Evolutionary conservation across 1,140 invertebrate genomes (phyloP).

Genomic region (Dinothrombium tinctorium): DNA sequence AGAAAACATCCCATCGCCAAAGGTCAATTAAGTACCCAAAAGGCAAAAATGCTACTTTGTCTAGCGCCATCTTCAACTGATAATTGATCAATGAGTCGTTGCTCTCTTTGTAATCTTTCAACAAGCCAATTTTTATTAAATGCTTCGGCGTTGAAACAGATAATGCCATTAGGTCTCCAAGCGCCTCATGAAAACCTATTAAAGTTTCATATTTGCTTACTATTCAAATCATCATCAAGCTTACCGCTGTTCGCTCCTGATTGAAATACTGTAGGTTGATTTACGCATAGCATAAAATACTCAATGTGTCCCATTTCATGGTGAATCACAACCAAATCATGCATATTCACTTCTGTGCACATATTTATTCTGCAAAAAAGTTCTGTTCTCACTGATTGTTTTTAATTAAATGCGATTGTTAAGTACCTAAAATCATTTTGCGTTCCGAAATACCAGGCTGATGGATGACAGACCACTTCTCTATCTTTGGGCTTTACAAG

Average conservation of each 20-base stretch:
- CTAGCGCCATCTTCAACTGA: conserved; percentile 47
- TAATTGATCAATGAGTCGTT: conserved; percentile 49
- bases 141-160: conserved; percentile 45
- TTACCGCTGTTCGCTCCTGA: conserved; percentile 60
- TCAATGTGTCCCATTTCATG: conserved; percentile 72
- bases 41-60: conserved; percentile 66
- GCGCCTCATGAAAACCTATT: conserved; percentile 78
- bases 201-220: too few species aligned
- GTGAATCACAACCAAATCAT: conserved; percentile 49
- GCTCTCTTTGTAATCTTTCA: conserved; percentile 27
- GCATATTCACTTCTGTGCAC: conserved; percentile 47
- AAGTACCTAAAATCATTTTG: conserved; percentile 45
- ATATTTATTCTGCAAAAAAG: conserved; percentile 70
- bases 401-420: too few species aligned
- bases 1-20: conserved; percentile 67
- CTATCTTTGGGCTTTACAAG: conserved; percentile 31
- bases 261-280: conserved; percentile 44
- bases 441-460: conserved; percentile 73
- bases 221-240: too few species aligned
- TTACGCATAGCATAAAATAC: conserved; percentile 57
- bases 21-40: conserved; percentile 63
- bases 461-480: conserved; percentile 55
- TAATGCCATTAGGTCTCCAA: conserved; percentile 60
- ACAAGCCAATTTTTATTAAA: conserved; percentile 27
- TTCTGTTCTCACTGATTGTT: too few species aligned